phyloP scores from a whole-genome alignment of 2,888 invertebrate genomes.

The Timema cristinae region DNA sequence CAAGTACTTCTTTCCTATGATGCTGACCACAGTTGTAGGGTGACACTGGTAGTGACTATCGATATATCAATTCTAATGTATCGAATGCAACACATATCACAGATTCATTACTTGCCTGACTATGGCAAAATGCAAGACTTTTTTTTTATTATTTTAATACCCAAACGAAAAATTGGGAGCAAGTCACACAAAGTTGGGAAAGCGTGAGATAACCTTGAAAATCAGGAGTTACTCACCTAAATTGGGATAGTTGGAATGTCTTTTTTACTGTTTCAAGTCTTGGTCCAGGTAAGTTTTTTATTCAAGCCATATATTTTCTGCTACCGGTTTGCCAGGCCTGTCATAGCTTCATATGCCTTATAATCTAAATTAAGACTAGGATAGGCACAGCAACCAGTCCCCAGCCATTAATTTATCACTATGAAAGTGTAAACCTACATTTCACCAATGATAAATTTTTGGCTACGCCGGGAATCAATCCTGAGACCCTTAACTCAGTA shows the following conservation, averaged over 20 bases:
- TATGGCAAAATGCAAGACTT: not conserved
- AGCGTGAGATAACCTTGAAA: constrained; percentile 9
- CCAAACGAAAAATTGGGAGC: not conserved
- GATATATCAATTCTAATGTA: not conserved
- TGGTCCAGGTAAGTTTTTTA: too few species aligned
- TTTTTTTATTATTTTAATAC: not conserved
- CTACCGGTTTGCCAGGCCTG: too few species aligned
- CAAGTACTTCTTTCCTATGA: not conserved
- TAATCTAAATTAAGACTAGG: too few species aligned
- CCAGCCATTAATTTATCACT: too few species aligned
- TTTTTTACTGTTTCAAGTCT: not conserved
- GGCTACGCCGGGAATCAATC: too few species aligned
- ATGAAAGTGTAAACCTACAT: too few species aligned
- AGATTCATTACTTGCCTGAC: not conserved
- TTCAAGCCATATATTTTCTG: too few species aligned
- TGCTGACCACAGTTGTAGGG: not conserved
- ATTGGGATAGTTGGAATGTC: not conserved
- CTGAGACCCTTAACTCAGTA: too few species aligned
- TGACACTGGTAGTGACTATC: not conserved
- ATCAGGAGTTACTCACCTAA: not conserved
- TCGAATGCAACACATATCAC: not conserved
- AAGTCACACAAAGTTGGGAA: not conserved
- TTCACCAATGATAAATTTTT: too few species aligned
- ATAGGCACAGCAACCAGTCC: too few species aligned
- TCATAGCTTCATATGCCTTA: too few species aligned